A percentile compares a stretch with the other conserved stretches of the same genome.
phyloP scores from a whole-genome alignment of 1,140 invertebrate genomes.

The Drosophila chauvacae region DNA sequence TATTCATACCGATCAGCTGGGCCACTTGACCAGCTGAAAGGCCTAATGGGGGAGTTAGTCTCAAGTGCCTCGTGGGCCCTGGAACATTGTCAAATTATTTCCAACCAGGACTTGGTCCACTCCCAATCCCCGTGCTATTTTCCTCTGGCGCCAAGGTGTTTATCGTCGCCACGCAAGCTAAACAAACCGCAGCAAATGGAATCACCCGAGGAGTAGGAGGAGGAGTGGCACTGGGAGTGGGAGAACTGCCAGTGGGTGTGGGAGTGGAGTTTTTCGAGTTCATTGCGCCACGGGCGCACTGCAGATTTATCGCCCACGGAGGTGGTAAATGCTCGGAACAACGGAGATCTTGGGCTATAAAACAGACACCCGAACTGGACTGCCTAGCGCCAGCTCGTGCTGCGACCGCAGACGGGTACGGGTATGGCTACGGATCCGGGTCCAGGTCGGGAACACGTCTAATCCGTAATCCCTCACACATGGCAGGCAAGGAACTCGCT shows the following conservation, averaged over 20 bases:
- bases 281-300: constrained; percentile 78
- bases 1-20: neutral
- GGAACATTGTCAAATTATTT: constrained; percentile 40
- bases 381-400: constrained; percentile 76
- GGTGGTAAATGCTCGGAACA: constrained; percentile 70
- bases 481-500: constrained; percentile 22
- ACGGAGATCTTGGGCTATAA: constrained; percentile 64
- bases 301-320: constrained; percentile 83
- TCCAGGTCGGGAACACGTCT: neutral
- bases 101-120: constrained; percentile 17
- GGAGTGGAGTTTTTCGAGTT: constrained; percentile 69
- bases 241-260: constrained; percentile 1
- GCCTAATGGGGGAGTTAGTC: constrained; percentile 25
- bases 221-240: constrained; percentile 11
- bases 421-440: neutral
- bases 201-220: constrained; percentile 1
- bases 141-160: constrained; percentile 74
- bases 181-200: constrained; percentile 59
- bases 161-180: constrained; percentile 76
- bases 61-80: constrained; percentile 24
- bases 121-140: constrained; percentile 15
- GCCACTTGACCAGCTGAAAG: constrained; percentile 49
- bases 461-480: constrained; percentile 60
- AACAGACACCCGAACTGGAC: constrained; percentile 71
- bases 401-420: constrained; percentile 42